Base-by-base conservation (phyloP, 2,113 vertebrate genomes). In the Petrocephalus zakoni region DNA sequence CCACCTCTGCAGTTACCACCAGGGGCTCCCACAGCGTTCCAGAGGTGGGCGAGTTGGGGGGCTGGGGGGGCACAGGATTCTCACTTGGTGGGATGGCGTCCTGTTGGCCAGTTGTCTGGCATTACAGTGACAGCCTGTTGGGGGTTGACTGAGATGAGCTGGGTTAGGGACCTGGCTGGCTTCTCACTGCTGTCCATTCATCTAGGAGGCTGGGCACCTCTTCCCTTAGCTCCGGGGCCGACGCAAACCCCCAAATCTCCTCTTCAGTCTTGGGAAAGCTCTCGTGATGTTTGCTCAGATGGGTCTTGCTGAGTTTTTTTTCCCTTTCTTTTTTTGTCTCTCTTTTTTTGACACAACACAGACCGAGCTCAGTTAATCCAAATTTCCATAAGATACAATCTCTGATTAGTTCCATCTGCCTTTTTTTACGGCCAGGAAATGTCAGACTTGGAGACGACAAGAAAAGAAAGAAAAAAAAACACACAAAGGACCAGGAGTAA, bases 331-430 rank as follows among this genome's bases (percentile, higher is more conserved):
- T 22, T 49, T 47, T 55, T 25, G 9, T 5, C 10, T 8, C 4
- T 68, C n/a, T 29, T 29, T 68, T 64, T 68, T 29, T 68, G 83
- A 85, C 51, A 86, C 25, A 52, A 86, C 84, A 4, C 84, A 86
- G 84, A 86, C n/a, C 34, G 51, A 34, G 22, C 29, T 49, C 42
- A 42, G 42, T 49, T 83, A 49, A 47, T 83, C 81, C 81, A 83
- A 83, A 83, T 83, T 83, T 83, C 81, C 81, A 83, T 49, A 21
- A 46, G 46, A 83, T 49, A 83, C 84, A 22, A 55, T 55, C 52
- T 86, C 21, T 34, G 46, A 55, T 86, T 86, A 53, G n/a, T 86
- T 86, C 84, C 51, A 86, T 56, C 84, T 86, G 84, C 10, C 3
- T 56, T 34, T 29, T 83, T 86, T 86, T 55, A 86, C 19, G 7